Conservation (phyloP, 2,888 invertebrate species). For the Pachliopta kotzebuea region DNA sequence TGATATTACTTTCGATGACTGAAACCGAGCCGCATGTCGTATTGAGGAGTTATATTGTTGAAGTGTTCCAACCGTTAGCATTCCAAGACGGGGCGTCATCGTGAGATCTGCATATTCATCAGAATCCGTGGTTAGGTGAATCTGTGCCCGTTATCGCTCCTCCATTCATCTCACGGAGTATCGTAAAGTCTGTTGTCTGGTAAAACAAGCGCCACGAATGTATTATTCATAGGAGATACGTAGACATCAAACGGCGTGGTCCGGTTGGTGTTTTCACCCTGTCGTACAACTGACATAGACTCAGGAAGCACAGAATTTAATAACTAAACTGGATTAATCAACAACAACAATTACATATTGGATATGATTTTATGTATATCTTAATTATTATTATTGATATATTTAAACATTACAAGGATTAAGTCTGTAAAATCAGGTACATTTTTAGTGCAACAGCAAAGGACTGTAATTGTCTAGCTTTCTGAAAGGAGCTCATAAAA, state of each 20-base stretch:
- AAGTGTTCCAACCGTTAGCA: slow-evolving; percentile 72
- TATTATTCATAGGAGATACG: slow-evolving; percentile 56
- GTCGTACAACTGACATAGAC: slow-evolving; percentile 48
- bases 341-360: not conserved
- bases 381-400: no score
- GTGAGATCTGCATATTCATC: slow-evolving; percentile 71
- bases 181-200: slow-evolving; percentile 31
- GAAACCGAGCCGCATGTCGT: slow-evolving; percentile 41
- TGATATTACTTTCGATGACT: slow-evolving; percentile 40
- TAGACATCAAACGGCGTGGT: slow-evolving; percentile 46
- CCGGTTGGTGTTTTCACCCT: slow-evolving; percentile 41
- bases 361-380: no score
- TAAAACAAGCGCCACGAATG: slow-evolving; percentile 40
- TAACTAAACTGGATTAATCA: not conserved
- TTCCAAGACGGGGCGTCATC: slow-evolving; percentile 65
- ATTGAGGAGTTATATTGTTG: slow-evolving; percentile 47
- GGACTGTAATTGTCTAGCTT: no score
- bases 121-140: slow-evolving; percentile 61
- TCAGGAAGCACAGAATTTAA: not conserved
- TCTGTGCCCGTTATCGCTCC: slow-evolving; percentile 58
- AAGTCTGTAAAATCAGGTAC: no score
- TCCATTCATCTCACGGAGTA: slow-evolving; percentile 48
- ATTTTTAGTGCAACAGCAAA: no score
- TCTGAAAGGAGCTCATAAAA: no score
- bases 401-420: no score